Evolutionary conservation across 2,888 invertebrate species (phyloP).

Genomic region (Minunthozetes semirufus): DNA sequence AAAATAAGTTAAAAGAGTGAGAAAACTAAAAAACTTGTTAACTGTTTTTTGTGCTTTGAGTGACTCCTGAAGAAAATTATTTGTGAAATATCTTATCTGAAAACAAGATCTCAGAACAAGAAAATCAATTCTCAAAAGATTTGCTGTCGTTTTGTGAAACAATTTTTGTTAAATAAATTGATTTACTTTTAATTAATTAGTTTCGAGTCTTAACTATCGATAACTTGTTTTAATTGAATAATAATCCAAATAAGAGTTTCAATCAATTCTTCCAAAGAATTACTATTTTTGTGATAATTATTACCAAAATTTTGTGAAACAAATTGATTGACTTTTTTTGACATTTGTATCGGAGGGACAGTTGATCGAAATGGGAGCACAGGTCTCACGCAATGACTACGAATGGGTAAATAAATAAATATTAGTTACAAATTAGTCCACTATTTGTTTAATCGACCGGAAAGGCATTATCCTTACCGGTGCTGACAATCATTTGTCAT

Average conservation of each 20-base stretch:
- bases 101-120: neutral
- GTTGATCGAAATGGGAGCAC: constrained; percentile 69
- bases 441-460: neutral
- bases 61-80: too few species aligned
- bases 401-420: constrained; percentile 65
- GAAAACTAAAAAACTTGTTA: too few species aligned
- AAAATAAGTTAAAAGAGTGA: too few species aligned
- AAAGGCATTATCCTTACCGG: neutral
- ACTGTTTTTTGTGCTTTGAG: too few species aligned
- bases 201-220: too few species aligned
- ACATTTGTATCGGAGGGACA: neutral
- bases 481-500: neutral
- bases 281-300: too few species aligned
- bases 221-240: too few species aligned
- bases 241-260: too few species aligned
- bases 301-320: neutral
- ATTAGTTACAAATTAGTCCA: neutral
- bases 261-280: too few species aligned
- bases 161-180: too few species aligned
- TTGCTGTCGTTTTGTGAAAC: too few species aligned
- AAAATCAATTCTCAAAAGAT: neutral
- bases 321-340: neutral
- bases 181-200: too few species aligned
- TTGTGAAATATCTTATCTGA: neutral
- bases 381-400: constrained; percentile 86